A percentile compares a stretch with the other conserved stretches of the same genome.
phyloP scores from a whole-genome alignment of 2,888 invertebrate genomes.

The Acanthococcus lagerstroemiae region DNA sequence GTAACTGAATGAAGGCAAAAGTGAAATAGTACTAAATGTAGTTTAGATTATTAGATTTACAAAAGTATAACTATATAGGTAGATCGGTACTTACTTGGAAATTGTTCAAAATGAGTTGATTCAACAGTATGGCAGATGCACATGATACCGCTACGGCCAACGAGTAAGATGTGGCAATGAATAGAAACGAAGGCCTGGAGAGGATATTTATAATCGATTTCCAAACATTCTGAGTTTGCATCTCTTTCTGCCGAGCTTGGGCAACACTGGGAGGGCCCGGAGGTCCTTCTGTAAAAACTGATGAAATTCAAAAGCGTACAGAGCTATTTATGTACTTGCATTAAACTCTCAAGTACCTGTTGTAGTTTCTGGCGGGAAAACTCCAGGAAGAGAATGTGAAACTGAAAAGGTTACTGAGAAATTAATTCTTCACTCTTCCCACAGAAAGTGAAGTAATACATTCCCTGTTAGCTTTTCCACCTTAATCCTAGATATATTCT shows the following conservation, averaged over 20 bases:
- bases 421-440: too few species aligned
- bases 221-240: neutral
- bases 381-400: too few species aligned
- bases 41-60: too few species aligned
- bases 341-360: too few species aligned
- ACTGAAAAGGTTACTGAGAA: too few species aligned
- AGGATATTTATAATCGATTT: neutral
- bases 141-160: neutral
- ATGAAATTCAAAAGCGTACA: neutral
- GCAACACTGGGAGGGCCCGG: neutral
- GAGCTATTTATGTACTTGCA: too few species aligned
- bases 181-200: neutral
- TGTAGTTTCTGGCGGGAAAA: too few species aligned
- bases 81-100: slow-evolving; percentile 41
- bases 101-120: slow-evolving; percentile 43
- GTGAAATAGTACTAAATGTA: too few species aligned
- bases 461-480: too few species aligned
- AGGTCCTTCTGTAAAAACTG: neutral
- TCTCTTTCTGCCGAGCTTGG: neutral
- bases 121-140: slow-evolving; percentile 57
- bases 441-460: too few species aligned
- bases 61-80: neutral
- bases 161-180: neutral
- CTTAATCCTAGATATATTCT: too few species aligned
- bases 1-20: too few species aligned